Base-by-base conservation (phyloP, 53 echinoderm and acorn worm genomes). In the Stichopus horrens region DNA sequence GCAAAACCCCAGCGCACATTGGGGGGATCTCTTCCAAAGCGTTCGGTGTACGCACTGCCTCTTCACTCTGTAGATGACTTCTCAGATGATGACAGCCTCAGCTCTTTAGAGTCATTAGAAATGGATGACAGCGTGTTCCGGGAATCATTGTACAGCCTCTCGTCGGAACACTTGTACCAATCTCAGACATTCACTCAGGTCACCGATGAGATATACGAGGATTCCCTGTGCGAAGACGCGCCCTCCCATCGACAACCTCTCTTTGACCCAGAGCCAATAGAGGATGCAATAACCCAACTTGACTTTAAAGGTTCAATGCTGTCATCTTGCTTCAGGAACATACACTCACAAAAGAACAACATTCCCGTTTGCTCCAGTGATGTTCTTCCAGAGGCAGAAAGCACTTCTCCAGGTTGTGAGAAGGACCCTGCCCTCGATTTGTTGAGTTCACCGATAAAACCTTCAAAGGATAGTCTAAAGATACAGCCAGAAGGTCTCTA, bases 11-110 rank as follows among this genome's bases (percentile, higher is more conserved):
- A 51, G 16, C 51, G 13, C 8, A 63, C 85, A 13, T 20, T 21
- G 58, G 75, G 9, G 57, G 79, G 23, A 21, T 52, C 18, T 21
- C 55, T 56, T 9, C 56, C 51, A 93, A 95, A 89, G 91, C 96
- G 5, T 91, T 93, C 20, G 91, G 93, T 66, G 93, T 93, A 73
- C 90, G 92, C 75, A 4, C 21, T 87, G 54, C 87, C 87, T 74
- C 87, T 54, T 54, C 87, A 55, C 5, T 75, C 87, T 9, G 55
- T 75, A 21, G 87, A 87, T 19, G 74, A 87, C 87, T 87, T 87
- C 21, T 87, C 87, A 7, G 87, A 87, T 18, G 52, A 52, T 6
- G 20, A 52, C 0, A 87, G 87, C 23, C 21, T 74, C 3, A 75
- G 75, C 16, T 73, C 73, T 16, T 52, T 80, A 8, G 55, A 54